Percentiles rank a stretch among this genome's conserved stretches.
phyloP scores from a whole-genome alignment of 2,113 vertebrate genomes.

The Oncorhynchus masou region DNA sequence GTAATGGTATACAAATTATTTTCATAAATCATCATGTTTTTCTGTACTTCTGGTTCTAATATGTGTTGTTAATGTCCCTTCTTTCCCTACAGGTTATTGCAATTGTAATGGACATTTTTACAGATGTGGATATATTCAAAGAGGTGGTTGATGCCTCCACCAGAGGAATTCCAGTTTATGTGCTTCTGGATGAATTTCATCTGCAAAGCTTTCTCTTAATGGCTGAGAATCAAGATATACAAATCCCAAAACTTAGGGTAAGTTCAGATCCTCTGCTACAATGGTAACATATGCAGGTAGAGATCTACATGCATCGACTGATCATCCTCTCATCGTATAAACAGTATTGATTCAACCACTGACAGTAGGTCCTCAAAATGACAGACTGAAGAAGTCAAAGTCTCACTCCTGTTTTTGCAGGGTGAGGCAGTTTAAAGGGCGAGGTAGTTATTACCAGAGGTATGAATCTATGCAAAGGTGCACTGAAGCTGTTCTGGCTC shows the following conservation, averaged over 20 bases:
- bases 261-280: neutral
- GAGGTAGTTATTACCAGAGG: neutral
- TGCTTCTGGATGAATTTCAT: constrained; percentile 85
- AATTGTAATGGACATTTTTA: constrained; percentile 91
- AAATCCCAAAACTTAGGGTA: constrained; percentile 73
- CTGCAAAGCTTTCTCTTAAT: constrained; percentile 84
- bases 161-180: constrained; percentile 83
- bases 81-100: constrained; percentile 79
- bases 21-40: too few relatives aligned
- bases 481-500: too few relatives aligned
- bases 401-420: neutral
- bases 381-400: neutral
- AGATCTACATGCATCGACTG: too few relatives aligned
- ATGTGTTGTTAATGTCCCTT: neutral
- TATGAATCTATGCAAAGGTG: too few relatives aligned
- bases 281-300: too few relatives aligned
- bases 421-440: neutral
- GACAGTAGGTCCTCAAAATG: neutral
- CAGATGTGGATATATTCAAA: constrained; percentile 91
- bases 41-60: too few relatives aligned
- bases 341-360: neutral
- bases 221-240: constrained; percentile 82
- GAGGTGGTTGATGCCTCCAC: constrained; percentile 81
- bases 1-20: too few relatives aligned
- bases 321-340: too few relatives aligned